These are phyloP conservation scores for Manis javanica DNA, from an alignment of 2,797 vertebrate genomes.

Conservation along the genomic window DNA sequence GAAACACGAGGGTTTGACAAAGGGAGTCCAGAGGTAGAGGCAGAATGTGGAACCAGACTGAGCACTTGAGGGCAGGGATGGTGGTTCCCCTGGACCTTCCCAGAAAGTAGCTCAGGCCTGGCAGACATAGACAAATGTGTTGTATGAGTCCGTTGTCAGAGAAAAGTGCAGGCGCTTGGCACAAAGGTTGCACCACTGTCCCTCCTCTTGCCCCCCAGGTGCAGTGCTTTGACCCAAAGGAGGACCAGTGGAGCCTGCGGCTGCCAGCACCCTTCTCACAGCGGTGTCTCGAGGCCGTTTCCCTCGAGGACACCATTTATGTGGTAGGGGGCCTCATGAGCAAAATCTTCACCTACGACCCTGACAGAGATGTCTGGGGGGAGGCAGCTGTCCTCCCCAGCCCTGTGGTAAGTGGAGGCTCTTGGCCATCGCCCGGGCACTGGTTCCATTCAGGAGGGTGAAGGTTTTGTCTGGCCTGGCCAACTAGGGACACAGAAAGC, in stretches of 20 bases:
- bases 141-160: not conserved
- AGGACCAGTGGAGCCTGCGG: constrained; percentile 84
- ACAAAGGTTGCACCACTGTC: not conserved
- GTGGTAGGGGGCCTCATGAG: constrained; percentile 89
- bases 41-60: not conserved
- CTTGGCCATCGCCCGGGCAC: not conserved
- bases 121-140: not conserved
- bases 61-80: not conserved
- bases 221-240: constrained; percentile 88
- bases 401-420: constrained; percentile 86
- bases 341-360: constrained; percentile 87
- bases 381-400: constrained; percentile 85
- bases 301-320: constrained; percentile 88
- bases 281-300: constrained; percentile 86
- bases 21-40: not conserved
- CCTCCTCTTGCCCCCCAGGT: constrained; percentile 82
- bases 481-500: not conserved
- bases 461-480: not conserved
- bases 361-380: constrained; percentile 85
- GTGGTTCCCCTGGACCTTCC: not conserved
- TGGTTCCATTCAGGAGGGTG: not conserved
- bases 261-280: constrained; percentile 88
- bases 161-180: not conserved
- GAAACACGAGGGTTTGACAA: not conserved
- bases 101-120: not conserved